Evolutionary conservation across 2,888 invertebrate genomes (phyloP).

Genomic region (Euzophera pinguis): DNA sequence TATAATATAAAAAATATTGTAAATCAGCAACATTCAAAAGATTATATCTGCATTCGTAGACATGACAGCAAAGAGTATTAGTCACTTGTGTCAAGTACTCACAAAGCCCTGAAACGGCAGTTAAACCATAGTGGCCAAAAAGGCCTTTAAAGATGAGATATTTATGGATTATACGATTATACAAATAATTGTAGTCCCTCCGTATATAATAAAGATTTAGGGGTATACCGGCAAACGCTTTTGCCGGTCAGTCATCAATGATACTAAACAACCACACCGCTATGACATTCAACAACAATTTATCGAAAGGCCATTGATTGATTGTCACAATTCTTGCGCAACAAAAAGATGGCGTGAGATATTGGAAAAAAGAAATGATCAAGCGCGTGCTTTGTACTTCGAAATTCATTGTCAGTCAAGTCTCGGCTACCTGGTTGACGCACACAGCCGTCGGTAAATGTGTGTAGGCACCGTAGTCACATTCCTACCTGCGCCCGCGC

Average conservation of each 20-base stretch:
- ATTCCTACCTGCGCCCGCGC: slow-evolving; percentile 66
- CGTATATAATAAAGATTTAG: no score
- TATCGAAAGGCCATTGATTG: slow-evolving; percentile 9
- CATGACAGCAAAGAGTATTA: no score
- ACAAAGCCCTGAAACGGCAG: no score
- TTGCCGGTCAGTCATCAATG: not conserved
- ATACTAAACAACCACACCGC: not conserved
- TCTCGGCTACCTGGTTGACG: slow-evolving; percentile 28
- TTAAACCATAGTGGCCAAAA: no score
- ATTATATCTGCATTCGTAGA: no score
- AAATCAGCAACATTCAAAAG: no score
- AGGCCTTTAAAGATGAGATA: no score
- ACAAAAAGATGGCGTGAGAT: slow-evolving; percentile 12
- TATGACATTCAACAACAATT: not conserved
- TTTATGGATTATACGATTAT: no score
- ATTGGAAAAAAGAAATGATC: slow-evolving; percentile 11
- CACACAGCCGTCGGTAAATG: slow-evolving; percentile 40
- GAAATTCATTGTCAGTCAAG: slow-evolving; percentile 16
- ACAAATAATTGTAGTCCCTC: no score
- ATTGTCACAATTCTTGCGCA: slow-evolving; percentile 7
- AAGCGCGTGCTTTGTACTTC: slow-evolving; percentile 11
- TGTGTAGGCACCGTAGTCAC: slow-evolving; percentile 52
- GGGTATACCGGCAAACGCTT: not conserved
- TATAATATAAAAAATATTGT: no score
- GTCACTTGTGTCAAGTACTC: no score